These are phyloP conservation scores for Adoxophyes honmai DNA, from an alignment of 1,140 invertebrate species.

Conservation along the genomic window DNA sequence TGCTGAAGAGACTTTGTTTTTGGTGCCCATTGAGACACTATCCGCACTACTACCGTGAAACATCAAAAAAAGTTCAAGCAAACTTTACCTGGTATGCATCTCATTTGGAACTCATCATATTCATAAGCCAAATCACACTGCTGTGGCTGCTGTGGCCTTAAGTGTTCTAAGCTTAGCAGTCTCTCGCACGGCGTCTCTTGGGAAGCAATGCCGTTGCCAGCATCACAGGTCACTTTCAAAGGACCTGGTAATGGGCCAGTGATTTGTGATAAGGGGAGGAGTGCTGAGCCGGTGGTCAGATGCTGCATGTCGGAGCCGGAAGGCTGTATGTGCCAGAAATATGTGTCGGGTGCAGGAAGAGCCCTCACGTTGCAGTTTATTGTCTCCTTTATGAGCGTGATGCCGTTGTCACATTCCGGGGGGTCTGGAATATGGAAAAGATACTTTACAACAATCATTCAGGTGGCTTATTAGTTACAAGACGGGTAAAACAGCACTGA, in stretches of 20 bases:
- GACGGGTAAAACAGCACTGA: no score
- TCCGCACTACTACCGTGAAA: no score
- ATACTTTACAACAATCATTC: not conserved
- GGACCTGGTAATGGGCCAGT: constrained; percentile 46
- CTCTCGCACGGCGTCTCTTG: constrained; percentile 56
- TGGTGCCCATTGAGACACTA: no score
- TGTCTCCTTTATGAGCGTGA: constrained; percentile 50
- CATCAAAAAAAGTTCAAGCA: no score
- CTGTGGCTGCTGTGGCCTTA: constrained; percentile 55
- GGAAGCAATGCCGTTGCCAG: constrained; percentile 55
- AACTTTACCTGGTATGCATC: constrained; percentile 58
- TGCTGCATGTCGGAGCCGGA: constrained; percentile 54
- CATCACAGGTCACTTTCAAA: constrained; percentile 54
- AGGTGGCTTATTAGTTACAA: no score
- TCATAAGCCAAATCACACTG: constrained; percentile 64
- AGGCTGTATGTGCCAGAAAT: constrained; percentile 64
- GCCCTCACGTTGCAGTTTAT: constrained; percentile 54
- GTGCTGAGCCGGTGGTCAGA: constrained; percentile 55
- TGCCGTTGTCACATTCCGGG: constrained; percentile 56
- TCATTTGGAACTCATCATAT: constrained; percentile 60
- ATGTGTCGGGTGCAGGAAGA: constrained; percentile 55
- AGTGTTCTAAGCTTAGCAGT: constrained; percentile 45
- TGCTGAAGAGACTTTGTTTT: no score
- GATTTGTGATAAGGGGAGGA: constrained; percentile 51
- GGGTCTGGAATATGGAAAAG: constrained; percentile 42